A percentile compares a stretch with the other conserved stretches of the same genome.
Conservation (phyloP, 1,140 invertebrate genomes). For the Belonocnema kinseyi region DNA sequence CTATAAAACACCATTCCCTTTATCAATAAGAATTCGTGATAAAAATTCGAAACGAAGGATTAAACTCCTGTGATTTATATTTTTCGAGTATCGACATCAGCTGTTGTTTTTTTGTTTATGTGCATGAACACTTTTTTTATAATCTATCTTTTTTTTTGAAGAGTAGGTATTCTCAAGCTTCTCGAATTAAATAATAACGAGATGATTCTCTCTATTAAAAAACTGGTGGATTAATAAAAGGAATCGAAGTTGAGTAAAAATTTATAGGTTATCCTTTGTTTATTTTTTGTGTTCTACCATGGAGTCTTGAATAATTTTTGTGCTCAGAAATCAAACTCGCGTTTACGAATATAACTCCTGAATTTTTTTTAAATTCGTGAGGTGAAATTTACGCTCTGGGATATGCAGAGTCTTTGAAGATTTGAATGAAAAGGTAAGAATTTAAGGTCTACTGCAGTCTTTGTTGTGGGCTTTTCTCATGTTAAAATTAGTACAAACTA, state of each 20-base stretch:
- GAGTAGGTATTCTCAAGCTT: not conserved
- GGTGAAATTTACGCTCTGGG: not conserved
- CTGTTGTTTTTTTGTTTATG: not conserved
- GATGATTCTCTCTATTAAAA: not conserved
- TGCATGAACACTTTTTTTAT: not conserved
- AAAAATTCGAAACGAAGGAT: too few species aligned
- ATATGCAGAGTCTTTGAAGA: not conserved
- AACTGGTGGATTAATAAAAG: not conserved
- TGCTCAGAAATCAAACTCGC: not conserved
- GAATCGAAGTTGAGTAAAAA: not conserved
- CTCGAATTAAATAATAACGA: not conserved
- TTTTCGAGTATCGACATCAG: not conserved
- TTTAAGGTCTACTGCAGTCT: not conserved
- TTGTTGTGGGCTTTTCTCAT: not conserved
- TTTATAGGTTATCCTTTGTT: conserved; percentile 31
- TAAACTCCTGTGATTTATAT: not conserved
- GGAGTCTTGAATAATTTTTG: not conserved
- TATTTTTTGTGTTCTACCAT: not conserved
- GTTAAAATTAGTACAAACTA: not conserved
- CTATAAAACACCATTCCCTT: not conserved
- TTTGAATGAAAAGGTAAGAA: not conserved
- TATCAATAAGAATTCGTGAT: not conserved
- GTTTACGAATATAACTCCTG: not conserved
- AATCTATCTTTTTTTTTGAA: not conserved
- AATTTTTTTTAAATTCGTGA: not conserved